phyloP scores from a whole-genome alignment of 2,113 vertebrate species.

The Anolis carolinensis region DNA sequence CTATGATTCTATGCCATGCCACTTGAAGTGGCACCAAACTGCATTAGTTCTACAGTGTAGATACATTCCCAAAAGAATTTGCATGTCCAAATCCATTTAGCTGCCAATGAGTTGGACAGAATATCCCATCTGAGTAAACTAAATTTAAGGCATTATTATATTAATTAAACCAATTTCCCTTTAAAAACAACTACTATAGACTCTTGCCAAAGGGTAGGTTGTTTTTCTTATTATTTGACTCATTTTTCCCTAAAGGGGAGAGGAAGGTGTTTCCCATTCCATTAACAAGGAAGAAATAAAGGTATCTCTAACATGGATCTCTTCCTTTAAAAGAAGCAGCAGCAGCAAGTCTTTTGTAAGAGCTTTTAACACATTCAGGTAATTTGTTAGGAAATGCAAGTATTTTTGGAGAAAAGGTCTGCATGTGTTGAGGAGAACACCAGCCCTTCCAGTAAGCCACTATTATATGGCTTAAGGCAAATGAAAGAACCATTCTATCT shows the following conservation, averaged over 20 bases:
- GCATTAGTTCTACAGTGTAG: no score
- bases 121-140: background rate
- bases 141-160: no score
- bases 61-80: background rate
- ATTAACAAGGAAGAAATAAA: background rate
- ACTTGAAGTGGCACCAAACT: no score
- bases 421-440: background rate
- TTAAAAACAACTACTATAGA: background rate
- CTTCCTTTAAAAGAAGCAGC: background rate
- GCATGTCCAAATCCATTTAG: background rate
- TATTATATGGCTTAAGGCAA: background rate
- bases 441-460: background rate
- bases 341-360: background rate
- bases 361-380: background rate
- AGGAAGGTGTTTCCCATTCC: background rate
- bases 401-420: background rate
- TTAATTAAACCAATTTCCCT: no score
- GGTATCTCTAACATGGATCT: background rate
- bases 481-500: background rate
- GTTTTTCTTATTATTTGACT: background rate
- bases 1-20: no score
- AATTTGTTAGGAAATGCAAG: conserved; percentile 4
- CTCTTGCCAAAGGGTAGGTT: background rate
- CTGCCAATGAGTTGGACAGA: background rate
- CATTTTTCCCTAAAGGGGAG: background rate